Percentiles rank a stretch among this genome's conserved stretches.
phyloP scores from a whole-genome alignment of 2,797 vertebrate genomes.

The Spatula clypeata region DNA sequence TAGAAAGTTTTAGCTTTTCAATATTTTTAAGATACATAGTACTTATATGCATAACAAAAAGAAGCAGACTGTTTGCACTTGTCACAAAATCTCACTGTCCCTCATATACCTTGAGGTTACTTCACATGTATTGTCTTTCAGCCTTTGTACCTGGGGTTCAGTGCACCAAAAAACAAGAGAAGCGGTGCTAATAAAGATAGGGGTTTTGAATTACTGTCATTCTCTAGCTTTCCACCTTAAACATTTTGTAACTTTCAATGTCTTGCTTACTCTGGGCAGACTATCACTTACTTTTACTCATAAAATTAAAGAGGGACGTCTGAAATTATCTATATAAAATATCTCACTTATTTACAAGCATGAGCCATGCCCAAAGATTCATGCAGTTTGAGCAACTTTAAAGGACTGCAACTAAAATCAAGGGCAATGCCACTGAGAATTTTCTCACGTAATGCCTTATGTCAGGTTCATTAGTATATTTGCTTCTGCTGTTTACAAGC shows the following conservation, averaged over 20 bases:
- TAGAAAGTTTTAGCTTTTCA: not conserved
- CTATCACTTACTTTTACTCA: not conserved
- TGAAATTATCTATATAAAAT: constrained; percentile 18
- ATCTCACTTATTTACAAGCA: not conserved
- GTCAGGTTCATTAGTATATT: constrained; percentile 65
- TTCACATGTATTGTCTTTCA: not conserved
- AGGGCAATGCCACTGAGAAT: constrained; percentile 32
- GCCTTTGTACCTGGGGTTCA: not conserved
- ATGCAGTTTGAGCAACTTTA: constrained; percentile 9
- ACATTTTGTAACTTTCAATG: not conserved
- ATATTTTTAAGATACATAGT: not conserved
- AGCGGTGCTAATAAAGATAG: not conserved
- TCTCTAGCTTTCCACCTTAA: not conserved
- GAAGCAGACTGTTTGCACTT: not conserved
- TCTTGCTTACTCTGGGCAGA: not conserved
- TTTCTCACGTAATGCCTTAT: not conserved
- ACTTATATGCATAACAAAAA: not conserved
- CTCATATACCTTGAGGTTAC: not conserved
- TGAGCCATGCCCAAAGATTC: not conserved
- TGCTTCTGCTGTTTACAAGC: constrained; percentile 45
- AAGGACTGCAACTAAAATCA: constrained; percentile 39
- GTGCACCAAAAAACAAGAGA: not conserved
- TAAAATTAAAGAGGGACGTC: constrained; percentile 10
- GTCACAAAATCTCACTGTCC: not conserved
- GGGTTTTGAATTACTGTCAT: not conserved